Percentiles rank a stretch among this genome's conserved stretches.
Conservation (phyloP, 2,113 vertebrate species). For the Nesogale talazaci region DNA sequence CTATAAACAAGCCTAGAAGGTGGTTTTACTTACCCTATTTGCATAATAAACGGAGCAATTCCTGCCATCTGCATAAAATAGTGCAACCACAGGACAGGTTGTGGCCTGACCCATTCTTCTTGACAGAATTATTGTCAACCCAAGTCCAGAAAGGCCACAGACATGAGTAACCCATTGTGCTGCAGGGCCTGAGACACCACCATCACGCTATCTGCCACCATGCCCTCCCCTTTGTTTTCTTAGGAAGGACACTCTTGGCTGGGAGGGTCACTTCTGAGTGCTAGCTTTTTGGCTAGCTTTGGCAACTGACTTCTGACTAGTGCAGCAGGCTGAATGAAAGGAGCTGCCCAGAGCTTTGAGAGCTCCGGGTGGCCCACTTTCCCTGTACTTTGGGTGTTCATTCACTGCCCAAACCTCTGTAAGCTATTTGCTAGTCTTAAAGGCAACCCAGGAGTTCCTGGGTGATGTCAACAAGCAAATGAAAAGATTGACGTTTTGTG, state of each 20-base stretch:
- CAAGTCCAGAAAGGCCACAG: not conserved
- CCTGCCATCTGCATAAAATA: not conserved
- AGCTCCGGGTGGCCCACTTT: not conserved
- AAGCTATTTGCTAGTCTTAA: not conserved
- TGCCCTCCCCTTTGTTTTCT: not conserved
- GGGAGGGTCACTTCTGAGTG: not conserved
- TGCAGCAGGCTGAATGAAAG: too few species aligned
- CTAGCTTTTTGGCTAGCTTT: accelerated
- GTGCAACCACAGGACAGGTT: not conserved
- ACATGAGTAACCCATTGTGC: not conserved
- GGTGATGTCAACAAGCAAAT: not conserved
- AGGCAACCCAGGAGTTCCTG: not conserved
- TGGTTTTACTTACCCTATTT: not conserved
- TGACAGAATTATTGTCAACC: not conserved
- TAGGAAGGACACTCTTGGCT: not conserved
- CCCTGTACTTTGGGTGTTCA: not conserved
- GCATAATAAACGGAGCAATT: not conserved
- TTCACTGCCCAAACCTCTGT: not conserved
- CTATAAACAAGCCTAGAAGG: not conserved
- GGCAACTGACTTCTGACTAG: not conserved
- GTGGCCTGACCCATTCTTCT: not conserved
- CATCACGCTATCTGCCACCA: not conserved
- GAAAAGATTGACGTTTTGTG: not conserved
- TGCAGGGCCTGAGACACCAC: not conserved
- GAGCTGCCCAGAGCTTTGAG: not conserved